Conservation (phyloP, 2,797 vertebrate species). For the Atherinosoma microstoma region DNA sequence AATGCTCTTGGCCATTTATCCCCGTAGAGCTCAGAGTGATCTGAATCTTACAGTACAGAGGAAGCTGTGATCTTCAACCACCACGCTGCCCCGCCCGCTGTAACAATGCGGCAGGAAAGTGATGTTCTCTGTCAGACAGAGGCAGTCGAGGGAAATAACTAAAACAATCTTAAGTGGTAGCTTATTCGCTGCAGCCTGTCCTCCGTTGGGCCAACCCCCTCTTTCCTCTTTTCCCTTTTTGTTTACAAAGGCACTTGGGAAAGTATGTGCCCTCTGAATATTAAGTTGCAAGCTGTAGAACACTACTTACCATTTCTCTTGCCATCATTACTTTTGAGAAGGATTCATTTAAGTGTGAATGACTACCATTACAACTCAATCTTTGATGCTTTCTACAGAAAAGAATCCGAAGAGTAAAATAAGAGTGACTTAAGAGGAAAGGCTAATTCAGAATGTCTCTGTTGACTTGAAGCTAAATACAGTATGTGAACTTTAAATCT, state of each 20-base stretch:
- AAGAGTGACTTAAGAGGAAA: slow-evolving; percentile 5
- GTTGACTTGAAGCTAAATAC: slow-evolving; percentile 40
- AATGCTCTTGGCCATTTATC: slow-evolving; percentile 57
- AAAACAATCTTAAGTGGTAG: slow-evolving; percentile 79
- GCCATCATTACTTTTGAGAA: slow-evolving; percentile 21
- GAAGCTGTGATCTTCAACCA: slow-evolving; percentile 48
- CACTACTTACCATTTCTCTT: slow-evolving; percentile 19
- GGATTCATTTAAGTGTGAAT: slow-evolving; percentile 31
- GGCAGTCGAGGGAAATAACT: slow-evolving; percentile 74
- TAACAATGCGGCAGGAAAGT: slow-evolving; percentile 71
- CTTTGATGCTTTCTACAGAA: neutral
- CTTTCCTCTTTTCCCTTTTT: slow-evolving; percentile 62
- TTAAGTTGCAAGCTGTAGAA: slow-evolving; percentile 31
- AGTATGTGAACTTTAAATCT: slow-evolving; percentile 45
- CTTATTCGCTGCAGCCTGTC: slow-evolving; percentile 69
- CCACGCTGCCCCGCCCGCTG: slow-evolving; percentile 42
- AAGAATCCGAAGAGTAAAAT: slow-evolving; percentile 15
- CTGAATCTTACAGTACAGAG: slow-evolving; percentile 62
- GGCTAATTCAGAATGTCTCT: slow-evolving; percentile 19
- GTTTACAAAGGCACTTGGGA: slow-evolving; percentile 73
- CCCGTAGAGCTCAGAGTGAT: slow-evolving; percentile 47
- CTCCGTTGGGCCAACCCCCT: slow-evolving; percentile 60
- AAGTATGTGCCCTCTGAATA: slow-evolving; percentile 64
- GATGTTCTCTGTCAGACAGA: slow-evolving; percentile 70
- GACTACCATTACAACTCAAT: neutral